Evolutionary conservation across 1,140 invertebrate genomes (phyloP).

Genomic region (Tigriopus japonicus): DNA sequence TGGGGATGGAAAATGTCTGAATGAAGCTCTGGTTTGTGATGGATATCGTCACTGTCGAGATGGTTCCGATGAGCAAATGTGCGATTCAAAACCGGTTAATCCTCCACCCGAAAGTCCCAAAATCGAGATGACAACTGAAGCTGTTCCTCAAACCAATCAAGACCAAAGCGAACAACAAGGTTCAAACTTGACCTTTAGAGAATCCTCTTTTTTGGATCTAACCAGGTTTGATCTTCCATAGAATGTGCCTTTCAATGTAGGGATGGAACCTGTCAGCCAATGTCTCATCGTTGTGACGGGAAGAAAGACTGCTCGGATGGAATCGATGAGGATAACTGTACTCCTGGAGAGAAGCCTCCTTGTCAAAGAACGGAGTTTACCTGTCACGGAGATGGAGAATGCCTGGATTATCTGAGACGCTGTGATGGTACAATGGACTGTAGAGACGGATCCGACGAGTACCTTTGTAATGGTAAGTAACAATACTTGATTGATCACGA

Average conservation of each 20-base stretch:
- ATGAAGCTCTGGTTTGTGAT: neutral
- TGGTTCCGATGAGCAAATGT: constrained; percentile 1
- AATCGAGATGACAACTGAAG: neutral
- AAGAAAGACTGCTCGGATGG: constrained; percentile 6
- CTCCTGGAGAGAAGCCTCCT: neutral
- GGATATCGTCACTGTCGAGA: neutral
- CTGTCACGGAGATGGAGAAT: constrained; percentile 57
- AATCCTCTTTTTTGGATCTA: neutral
- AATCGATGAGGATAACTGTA: neutral
- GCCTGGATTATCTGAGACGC: constrained; percentile 61
- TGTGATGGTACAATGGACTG: constrained; percentile 71
- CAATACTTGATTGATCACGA: constrained; percentile 39
- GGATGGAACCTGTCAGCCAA: neutral
- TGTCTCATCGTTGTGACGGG: neutral
- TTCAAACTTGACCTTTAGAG: neutral
- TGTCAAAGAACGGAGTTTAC: constrained; percentile 44
- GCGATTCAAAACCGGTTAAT: neutral
- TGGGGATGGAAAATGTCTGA: neutral
- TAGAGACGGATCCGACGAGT: constrained; percentile 56
- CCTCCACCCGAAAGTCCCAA: neutral
- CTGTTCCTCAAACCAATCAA: neutral
- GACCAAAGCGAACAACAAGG: neutral
- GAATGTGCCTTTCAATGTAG: neutral
- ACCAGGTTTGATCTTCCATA: neutral
- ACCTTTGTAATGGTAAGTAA: constrained; percentile 32